Base-by-base conservation (phyloP, 2,113 vertebrate species). In the Hyperoodon ampullatus region DNA sequence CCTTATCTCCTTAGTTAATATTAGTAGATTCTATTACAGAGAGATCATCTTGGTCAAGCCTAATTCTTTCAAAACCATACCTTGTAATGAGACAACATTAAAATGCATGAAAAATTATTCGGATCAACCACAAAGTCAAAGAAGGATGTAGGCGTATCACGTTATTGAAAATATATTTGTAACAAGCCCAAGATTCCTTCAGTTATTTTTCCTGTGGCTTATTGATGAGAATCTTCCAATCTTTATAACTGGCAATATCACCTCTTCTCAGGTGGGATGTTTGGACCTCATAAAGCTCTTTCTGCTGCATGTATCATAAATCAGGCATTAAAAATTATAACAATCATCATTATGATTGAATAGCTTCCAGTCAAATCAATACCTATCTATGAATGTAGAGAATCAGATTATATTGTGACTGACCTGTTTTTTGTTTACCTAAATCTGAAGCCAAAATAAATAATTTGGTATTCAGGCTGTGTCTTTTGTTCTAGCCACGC, bases 11-110 rank as follows among this genome's bases (percentile, higher is more conserved):
- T 89, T 88, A 47, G 96, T 95, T 98, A 94, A 95, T 97, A 96
- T 97, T 96, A 98, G 85, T 95, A 95, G 95, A 85, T 96, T 95
- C 94, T 97, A 96, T 96, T 94, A 94, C 12, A 82, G 77, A 72
- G 90, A 84, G 91, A 39, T 91, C 63, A 71, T 92, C 81, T 77
- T 97, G 97, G 93, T 95, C 93, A 96, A 97, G 90, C 53, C 70
- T 85, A 94, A 90, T 89, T 90, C 84, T 97, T 88, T 61, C 13
- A 82, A 85, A 93, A 66, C 60, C 55, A 88, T 71, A 50, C 7
- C 65, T 88, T 94, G 78, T 44, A 96, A 82, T 72, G 85, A 95
- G 75, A 80, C 53, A 93, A 96, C 90, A 92, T 39, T 90, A 90
- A 97, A 82, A 82, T 77, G 10, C 33, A 44, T 0, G 5, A 42